Percentiles rank a stretch among this genome's conserved stretches.
These are phyloP conservation scores for Meloidogyne floridensis DNA, from an alignment of 1,140 invertebrate species.

Conservation along the genomic window DNA sequence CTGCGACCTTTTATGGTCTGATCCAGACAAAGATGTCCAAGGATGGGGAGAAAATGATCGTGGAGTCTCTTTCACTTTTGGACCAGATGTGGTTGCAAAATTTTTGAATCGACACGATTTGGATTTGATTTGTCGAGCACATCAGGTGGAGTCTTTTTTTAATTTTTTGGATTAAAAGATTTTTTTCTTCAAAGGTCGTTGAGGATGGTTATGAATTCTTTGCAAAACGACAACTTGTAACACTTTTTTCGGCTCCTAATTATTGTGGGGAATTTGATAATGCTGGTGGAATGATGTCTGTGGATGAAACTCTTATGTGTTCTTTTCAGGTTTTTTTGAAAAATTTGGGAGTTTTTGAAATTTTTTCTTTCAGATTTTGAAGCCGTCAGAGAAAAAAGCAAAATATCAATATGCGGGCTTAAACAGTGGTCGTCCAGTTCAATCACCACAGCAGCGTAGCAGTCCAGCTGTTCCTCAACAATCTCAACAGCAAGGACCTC, in stretches of 20 bases:
- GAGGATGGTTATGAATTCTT: slow-evolving; percentile 99
- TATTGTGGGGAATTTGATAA: slow-evolving; percentile 97
- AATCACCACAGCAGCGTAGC: slow-evolving; percentile 43
- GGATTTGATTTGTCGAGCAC: slow-evolving; percentile 72
- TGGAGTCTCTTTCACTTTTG: slow-evolving; percentile 71
- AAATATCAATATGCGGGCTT: slow-evolving; percentile 89
- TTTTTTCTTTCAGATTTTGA: slow-evolving; percentile 66
- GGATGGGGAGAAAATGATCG: slow-evolving; percentile 73
- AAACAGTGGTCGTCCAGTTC: slow-evolving; percentile 70
- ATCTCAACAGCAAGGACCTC: slow-evolving; percentile 37
- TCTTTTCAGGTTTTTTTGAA: slow-evolving; percentile 74
- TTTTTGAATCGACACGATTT: slow-evolving; percentile 71
- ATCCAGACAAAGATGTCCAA: slow-evolving; percentile 80
- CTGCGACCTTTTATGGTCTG: slow-evolving; percentile 97
- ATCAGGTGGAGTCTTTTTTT: slow-evolving; percentile 81
- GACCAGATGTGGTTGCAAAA: slow-evolving; percentile 68
- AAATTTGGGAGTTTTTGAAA: background rate
- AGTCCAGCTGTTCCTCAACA: slow-evolving; percentile 20
- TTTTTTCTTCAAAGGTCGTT: slow-evolving; percentile 74
- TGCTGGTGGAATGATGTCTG: slow-evolving; percentile 96
- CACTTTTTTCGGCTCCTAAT: slow-evolving; percentile 91
- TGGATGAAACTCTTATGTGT: slow-evolving; percentile 99
- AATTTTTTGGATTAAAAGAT: slow-evolving; percentile 80
- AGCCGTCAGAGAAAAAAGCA: slow-evolving; percentile 72
- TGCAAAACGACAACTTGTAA: slow-evolving; percentile 93